These are phyloP conservation scores for Trypoxylus dichotomus DNA, from an alignment of 1,140 invertebrate species.

Conservation along the genomic window DNA sequence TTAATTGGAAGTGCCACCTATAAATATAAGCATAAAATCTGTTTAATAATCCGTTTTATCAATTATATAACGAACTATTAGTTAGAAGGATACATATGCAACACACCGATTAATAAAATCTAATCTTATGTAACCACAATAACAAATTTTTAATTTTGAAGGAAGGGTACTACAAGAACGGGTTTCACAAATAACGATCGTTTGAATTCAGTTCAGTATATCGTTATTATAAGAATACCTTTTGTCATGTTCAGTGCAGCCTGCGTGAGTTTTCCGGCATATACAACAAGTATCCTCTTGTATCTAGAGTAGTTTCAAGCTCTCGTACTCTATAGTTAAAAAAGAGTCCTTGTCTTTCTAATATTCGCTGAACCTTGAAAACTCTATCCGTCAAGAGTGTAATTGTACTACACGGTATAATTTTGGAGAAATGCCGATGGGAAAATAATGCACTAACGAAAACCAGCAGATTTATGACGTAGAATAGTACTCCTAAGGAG, in stretches of 20 bases:
- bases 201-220: neutral
- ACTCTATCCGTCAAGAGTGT: neutral
- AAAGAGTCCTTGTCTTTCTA: neutral
- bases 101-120: too few relatives aligned
- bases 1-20: too few relatives aligned
- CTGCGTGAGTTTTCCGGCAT: neutral
- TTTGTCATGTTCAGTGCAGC: neutral
- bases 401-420: neutral
- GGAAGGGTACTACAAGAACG: neutral
- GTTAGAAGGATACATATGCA: too few relatives aligned
- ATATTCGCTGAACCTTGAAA: constrained; percentile 6
- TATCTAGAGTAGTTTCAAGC: neutral
- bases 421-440: neutral
- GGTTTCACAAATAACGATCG: neutral
- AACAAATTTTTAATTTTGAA: too few relatives aligned
- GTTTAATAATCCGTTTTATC: too few relatives aligned
- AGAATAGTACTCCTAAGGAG: too few relatives aligned
- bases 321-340: neutral
- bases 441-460: neutral
- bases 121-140: too few relatives aligned
- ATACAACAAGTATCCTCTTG: constrained; percentile 7
- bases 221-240: neutral
- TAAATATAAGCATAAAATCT: too few relatives aligned
- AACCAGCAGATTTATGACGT: neutral
- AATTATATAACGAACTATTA: too few relatives aligned